phyloP scores from a whole-genome alignment of 2,113 vertebrate genomes.

The Cebus imitator region DNA sequence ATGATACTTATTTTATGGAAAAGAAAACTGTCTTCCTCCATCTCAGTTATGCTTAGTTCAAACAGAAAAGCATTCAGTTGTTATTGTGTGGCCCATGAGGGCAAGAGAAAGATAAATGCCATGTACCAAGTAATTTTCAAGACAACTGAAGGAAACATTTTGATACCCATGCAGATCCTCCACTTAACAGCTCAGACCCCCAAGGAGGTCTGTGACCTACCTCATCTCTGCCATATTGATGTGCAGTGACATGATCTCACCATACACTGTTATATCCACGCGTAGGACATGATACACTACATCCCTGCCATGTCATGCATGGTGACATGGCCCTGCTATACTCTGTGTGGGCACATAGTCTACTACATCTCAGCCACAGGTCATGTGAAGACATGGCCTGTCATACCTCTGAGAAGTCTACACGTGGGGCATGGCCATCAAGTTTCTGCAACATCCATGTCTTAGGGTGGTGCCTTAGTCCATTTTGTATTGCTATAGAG shows the following conservation, averaged over 20 bases:
- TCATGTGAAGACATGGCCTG: neutral
- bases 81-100: neutral
- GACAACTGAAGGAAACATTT: neutral
- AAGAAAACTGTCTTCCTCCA: neutral
- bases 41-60: neutral
- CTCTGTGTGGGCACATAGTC: neutral
- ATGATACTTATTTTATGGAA: neutral
- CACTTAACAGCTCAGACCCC: neutral
- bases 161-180: neutral
- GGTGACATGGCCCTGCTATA: neutral
- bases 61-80: neutral
- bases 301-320: neutral
- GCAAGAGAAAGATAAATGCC: neutral
- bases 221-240: no score
- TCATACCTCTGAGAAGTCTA: neutral
- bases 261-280: no score
- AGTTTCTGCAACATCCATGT: neutral
- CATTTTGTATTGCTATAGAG: neutral
- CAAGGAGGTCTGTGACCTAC: neutral
- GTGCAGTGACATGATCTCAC: fast-evolving
- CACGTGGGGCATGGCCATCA: no score
- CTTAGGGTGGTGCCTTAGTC: neutral
- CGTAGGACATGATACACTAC: neutral
- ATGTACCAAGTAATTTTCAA: neutral
- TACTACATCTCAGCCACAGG: neutral